Base-by-base conservation (phyloP, 2,113 vertebrate genomes). In the Antechinus stuartii region DNA sequence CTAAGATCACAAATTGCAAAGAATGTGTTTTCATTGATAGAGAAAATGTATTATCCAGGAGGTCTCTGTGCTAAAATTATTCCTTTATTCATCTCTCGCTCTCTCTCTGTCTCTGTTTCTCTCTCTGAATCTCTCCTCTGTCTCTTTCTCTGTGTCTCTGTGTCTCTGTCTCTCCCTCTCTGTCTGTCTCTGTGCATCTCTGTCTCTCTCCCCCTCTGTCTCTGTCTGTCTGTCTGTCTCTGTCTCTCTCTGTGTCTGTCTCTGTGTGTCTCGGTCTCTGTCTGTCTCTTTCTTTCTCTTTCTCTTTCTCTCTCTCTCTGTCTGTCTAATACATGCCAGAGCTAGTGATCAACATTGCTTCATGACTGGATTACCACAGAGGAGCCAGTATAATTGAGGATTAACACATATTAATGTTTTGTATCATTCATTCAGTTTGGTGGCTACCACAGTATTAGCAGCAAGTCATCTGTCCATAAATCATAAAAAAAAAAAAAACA, bases 371-470 rank as follows among this genome's bases (percentile, higher is more conserved):
- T 92, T 76, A 54, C 84, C 94, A 8, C 11, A 90, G 92, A 90
- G 50, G 14, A 46, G 12, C 49, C 52, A 49, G 16, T 24, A 91
- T 23, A 92, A 49, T 95, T 92, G 68, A 54, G 22, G 91, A 6
- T 11, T 1, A 91, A 27, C 2, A 91, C 6, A 19, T 90, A 76
- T 61, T 3, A 14, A 19, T 95, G 2, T 90, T 95, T 95, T 27
- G 90, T 14, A 92, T 76, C 92, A 90, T 92, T 95, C 92, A 92
- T 84, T 93, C 25, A 93, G 89, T 22, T 46, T 94, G 46, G 50
- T 89, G 92, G 7, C 19, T 90, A 12, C 42, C 91, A 92, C n/a
- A 93, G 50, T 76, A 91, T 92, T 94, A 54, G 14, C 24, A 94
- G 84, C 91, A 0, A 26, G 93, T 11, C 26, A 27, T 52, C 76